These are phyloP conservation scores for Mylabris sibirica DNA, from an alignment of 2,888 invertebrate genomes.

Conservation along the genomic window DNA sequence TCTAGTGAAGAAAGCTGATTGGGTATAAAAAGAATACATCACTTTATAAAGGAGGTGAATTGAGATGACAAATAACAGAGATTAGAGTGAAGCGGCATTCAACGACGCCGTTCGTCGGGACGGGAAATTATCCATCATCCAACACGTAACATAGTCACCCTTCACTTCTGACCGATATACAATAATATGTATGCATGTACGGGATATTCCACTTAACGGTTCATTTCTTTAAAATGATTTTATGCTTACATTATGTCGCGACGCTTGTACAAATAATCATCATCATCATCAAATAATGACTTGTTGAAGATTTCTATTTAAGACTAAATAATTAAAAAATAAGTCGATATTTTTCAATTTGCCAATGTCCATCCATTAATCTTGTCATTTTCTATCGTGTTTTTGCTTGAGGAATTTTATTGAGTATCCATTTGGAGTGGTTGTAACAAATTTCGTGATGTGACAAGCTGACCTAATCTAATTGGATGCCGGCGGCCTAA, in stretches of 20 bases:
- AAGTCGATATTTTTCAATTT: slow-evolving; percentile 30
- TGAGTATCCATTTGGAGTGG: slow-evolving; percentile 38
- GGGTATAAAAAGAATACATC: slow-evolving; percentile 58
- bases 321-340: not conserved
- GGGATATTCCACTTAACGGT: slow-evolving; percentile 4
- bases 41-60: slow-evolving; percentile 60
- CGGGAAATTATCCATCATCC: slow-evolving; percentile 58
- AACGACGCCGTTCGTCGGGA: slow-evolving; percentile 58
- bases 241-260: not conserved
- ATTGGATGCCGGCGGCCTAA: slow-evolving; percentile 56
- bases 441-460: slow-evolving; percentile 54
- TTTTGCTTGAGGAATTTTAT: slow-evolving; percentile 35
- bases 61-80: slow-evolving; percentile 60
- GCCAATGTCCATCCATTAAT: slow-evolving; percentile 31
- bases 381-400: slow-evolving; percentile 32
- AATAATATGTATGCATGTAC: not conserved
- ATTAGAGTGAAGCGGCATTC: slow-evolving; percentile 55
- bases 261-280: not conserved
- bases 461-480: slow-evolving; percentile 55
- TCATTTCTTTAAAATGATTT: not conserved
- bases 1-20: slow-evolving; percentile 58
- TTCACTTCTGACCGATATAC: slow-evolving; percentile 14
- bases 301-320: slow-evolving; percentile 2
- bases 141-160: slow-evolving; percentile 42
- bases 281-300: no score